Base-by-base conservation (phyloP, 2,888 invertebrate species). In the Heliconius ismenius region DNA sequence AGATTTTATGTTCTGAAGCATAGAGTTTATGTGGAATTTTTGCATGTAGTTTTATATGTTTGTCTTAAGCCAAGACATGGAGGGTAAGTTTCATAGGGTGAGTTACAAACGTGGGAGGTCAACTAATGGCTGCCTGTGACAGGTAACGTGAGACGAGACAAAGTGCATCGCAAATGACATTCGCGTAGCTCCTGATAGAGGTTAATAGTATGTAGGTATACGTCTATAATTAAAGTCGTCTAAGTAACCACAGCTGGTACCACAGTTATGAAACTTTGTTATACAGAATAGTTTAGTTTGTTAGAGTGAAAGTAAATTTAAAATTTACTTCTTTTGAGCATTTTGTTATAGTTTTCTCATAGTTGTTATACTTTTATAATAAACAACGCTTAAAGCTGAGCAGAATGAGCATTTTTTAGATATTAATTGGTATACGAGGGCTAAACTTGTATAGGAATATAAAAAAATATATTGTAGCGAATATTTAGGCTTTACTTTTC, bases 91-190 rank as follows among this genome's bases (percentile, higher is more conserved):
- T 86, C 86, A 85, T 88, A 86, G 88, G 89, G 90, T 86, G 88
- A 84, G 87, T 86, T 83, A 73, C 84, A 82, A 82, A 87, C 85
- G 87, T 86, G 88, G 88, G 89, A 91, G 92, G 92, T 93, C 91
- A 90, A 85, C 91, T 94, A 94, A 94, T 93, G 92, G 92, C 87
- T 89, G 90, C 81, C 85, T 84, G 86, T 90, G 93, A 92, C 93
- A 93, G 92, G 94, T 93, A 94, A 94, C 86, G 86, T 84, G 93
- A 93, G 89, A 90, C 83, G 86, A 75, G 90, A 91, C 91, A 92
- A 92, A 93, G 93, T 93, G 93, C 93, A 93, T 88, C 88, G 86
- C 84, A 84, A 83, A 83, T 86, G 86, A 84, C 85, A 83, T 85
- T 83, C 82, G 83, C 81, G 81, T 80, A 81, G 82, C 82, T 84